Conservation (phyloP, 2,888 invertebrate species). For the Omphaloscelis lunosa region DNA sequence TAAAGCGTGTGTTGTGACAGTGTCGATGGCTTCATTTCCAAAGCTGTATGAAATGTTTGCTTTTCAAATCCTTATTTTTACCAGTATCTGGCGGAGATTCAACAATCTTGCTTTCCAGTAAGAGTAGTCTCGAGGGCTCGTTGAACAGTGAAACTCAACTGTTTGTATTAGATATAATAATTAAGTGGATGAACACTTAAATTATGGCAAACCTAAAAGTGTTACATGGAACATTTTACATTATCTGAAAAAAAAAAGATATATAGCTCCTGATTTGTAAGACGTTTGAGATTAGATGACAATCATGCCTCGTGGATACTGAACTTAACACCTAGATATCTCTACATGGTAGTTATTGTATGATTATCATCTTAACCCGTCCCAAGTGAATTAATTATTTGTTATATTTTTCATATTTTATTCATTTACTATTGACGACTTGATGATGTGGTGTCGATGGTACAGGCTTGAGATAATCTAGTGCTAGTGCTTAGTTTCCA, state of each 20-base stretch:
- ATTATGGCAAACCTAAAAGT: neutral
- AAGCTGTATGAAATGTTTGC: neutral
- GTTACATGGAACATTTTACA: neutral
- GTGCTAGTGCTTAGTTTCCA: neutral
- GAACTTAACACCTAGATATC: neutral
- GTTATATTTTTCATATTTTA: neutral
- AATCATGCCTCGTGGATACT: neutral
- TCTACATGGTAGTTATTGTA: neutral
- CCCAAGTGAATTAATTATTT: constrained; percentile 8
- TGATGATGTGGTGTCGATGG: neutral
- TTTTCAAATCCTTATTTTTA: neutral
- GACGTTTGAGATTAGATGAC: neutral
- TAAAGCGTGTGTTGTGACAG: neutral
- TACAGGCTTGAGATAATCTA: too few species aligned
- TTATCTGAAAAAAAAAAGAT: neutral
- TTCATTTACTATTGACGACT: neutral
- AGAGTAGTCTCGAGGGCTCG: neutral
- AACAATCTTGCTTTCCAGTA: neutral
- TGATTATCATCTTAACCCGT: neutral
- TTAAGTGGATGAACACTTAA: neutral
- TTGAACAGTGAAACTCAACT: neutral
- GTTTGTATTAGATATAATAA: neutral
- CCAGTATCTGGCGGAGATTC: neutral
- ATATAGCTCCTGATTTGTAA: neutral
- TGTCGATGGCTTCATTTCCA: neutral